Percentiles rank a stretch among this genome's conserved stretches.
Conservation (phyloP, 2,797 vertebrate species). For the Sebastes flavidus region DNA sequence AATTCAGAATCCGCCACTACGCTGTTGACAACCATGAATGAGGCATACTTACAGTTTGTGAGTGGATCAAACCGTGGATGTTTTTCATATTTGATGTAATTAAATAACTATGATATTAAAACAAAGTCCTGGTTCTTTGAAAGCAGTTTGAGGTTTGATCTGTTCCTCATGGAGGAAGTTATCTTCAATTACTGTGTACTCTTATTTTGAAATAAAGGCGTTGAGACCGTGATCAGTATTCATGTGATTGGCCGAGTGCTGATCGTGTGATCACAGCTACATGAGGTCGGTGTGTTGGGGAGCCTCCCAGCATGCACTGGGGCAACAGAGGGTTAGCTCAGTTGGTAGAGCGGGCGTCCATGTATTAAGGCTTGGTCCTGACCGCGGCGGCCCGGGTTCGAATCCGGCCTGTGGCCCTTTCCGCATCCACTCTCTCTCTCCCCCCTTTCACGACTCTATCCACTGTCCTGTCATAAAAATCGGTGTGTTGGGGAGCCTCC, state of each 20-base stretch:
- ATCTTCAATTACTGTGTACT: background rate
- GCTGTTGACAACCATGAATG: background rate
- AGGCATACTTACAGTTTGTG: background rate
- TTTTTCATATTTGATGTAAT: conserved; percentile 65
- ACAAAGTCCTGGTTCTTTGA: background rate
- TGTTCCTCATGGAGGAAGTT: background rate
- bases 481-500: background rate
- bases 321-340: too few relatives aligned
- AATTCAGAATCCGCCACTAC: background rate
- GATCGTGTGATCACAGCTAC: background rate
- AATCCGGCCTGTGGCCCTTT: too few relatives aligned
- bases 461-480: too few relatives aligned
- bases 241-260: background rate
- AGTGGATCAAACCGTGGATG: background rate
- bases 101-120: conserved; percentile 55
- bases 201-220: background rate
- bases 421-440: too few relatives aligned
- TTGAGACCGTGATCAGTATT: background rate
- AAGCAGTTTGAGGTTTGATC: background rate
- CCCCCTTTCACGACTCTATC: too few relatives aligned
- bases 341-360: too few relatives aligned
- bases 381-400: too few relatives aligned
- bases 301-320: background rate
- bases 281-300: background rate
- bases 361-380: too few relatives aligned